Base-by-base conservation (phyloP, 2,113 vertebrate genomes). In the Sylvia atricapilla region DNA sequence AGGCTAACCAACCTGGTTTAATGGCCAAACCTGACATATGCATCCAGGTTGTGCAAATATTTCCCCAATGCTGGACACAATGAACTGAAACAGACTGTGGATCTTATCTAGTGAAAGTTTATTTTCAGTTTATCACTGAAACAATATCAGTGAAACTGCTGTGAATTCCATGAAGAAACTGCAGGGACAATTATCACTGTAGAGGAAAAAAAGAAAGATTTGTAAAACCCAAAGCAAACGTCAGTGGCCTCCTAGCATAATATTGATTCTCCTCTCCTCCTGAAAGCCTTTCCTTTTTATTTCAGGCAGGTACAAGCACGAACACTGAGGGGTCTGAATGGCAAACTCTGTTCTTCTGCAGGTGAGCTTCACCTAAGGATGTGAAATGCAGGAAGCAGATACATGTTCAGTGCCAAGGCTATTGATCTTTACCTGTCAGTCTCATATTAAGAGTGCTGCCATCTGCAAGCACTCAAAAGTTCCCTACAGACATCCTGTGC, bases 161-260 rank as follows among this genome's bases (percentile, higher is more conserved):
- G 68, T 69, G 49, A 76, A 76, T 72, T 87, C 87, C 37, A 46
- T 27, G 73, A 86, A 83, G 68, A 89, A 81, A 49, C 33, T 63
- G 50, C 82, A 79, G 84, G 52, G 47, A 67, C 74, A 92, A n/a
- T 59, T 46, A 82, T 67, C 52, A 82, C 75, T 72, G n/a, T 25
- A 91, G 52, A 43, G 84, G 31, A 18, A 70, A 18, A 70, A 85
- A 92, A 59, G 74, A 78, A 87, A 73, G 44, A 59, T 78, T 85
- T n/a, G 49, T 85, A 82, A 94, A 87, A 90, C 75, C 50, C 87
- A 90, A 91, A 78, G 60, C 74, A 87, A 56, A 56, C 52, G 87
- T 72, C 47, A 22, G 11, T 84, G 52, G 52, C 33, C 56, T 91
- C 43, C 77, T 58, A 74, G 81, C 52, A 27, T 58, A 55, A 43